Conservation (phyloP, 1,140 invertebrate species). For the Maniola jurtina region DNA sequence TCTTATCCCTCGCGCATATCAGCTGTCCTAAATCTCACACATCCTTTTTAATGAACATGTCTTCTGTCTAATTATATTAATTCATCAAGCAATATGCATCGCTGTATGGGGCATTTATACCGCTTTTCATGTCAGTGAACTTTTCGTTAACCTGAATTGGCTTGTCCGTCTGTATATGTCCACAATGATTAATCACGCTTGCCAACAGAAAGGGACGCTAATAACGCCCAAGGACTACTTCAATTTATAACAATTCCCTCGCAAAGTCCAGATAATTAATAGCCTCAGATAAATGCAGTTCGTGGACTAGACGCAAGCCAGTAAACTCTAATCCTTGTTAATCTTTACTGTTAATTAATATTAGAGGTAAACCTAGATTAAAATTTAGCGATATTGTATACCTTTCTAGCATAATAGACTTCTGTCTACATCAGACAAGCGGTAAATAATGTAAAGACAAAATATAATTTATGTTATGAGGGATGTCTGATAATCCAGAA, state of each 20-base stretch:
- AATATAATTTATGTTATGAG: too few species aligned
- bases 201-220: constrained; percentile 59
- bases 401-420: constrained; percentile 3
- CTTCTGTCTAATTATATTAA: constrained; percentile 21
- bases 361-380: constrained; percentile 18
- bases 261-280: constrained; percentile 63
- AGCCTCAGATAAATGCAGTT: constrained; percentile 55
- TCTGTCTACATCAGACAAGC: constrained; percentile 23
- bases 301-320: constrained; percentile 27
- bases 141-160: constrained; percentile 66
- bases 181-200: constrained; percentile 70
- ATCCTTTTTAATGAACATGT: constrained; percentile 4
- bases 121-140: constrained; percentile 62
- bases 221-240: constrained; percentile 61
- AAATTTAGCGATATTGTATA: constrained; percentile 14
- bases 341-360: constrained; percentile 22
- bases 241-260: constrained; percentile 67
- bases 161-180: constrained; percentile 58
- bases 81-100: constrained; percentile 40
- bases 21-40: background rate
- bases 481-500: too few species aligned
- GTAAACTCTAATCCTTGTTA: constrained; percentile 19
- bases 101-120: constrained; percentile 39
- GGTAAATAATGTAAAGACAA: background rate
- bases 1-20: background rate